Evolutionary conservation across 2,797 vertebrate species (phyloP), one percentile per base, ranked within the genome.

Genomic region (Halcyon smyrnensis): DNA sequence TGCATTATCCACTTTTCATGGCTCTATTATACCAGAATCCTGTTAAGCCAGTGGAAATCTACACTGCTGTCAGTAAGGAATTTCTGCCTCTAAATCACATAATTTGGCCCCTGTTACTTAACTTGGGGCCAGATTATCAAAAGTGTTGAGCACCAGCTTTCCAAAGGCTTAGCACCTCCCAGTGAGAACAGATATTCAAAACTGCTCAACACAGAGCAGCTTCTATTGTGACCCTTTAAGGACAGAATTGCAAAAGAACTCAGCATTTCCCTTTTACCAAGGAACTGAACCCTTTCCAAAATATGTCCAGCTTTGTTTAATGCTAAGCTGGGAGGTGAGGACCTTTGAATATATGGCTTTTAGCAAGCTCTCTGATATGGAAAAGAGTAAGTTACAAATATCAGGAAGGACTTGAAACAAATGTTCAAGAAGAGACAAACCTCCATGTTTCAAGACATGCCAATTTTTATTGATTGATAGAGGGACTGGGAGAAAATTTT

Each of bases 221-320:
- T 95, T 83, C 93, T 93, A 56, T 93, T 90, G 93, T 91, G 80
- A 89, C 76, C 84, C 84, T 95, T 89, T 93, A 85, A 94, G 89
- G 65, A 84, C 51, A 90, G 85, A 88, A 93, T 90, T 88, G 74
- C 50, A 45, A 78, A 92, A 86, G 65, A 79, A 30, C 27, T 85
- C 68, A 87, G 75, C 64, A 75, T 82, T 85, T 94, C 24, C 28
- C 48, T 78, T 91, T 91, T 84, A 83, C 69, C 73, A 73, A 88
- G 74, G 34, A 84, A 28, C 63, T 74, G 70, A 84, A 74, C 27
- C n/a, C 59, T 84, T 90, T 81, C 85, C 77, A 82, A 95, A 95
- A 65, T 76, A 39, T 69, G 43, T n/a, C 83, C 85, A 79, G 69
- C n/a, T 96, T 84, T 84, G 30, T 65, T 86, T 75, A 62, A 43